These are phyloP conservation scores for Tiphia femorata DNA, from an alignment of 2,888 invertebrate species.

Conservation along the genomic window DNA sequence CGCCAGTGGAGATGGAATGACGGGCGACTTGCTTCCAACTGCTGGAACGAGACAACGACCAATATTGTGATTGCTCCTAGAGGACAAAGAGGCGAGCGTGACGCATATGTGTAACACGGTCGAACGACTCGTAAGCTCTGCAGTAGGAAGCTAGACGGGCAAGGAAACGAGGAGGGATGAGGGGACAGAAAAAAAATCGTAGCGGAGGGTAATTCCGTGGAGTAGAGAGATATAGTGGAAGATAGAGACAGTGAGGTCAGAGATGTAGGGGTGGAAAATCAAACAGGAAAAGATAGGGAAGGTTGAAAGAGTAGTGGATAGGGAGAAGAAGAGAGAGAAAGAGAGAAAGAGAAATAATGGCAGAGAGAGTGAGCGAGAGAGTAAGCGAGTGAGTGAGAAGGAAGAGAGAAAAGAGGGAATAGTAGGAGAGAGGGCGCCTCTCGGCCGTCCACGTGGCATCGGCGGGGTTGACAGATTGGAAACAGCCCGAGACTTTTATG, in stretches of 20 bases:
- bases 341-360: not conserved
- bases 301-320: too few species aligned
- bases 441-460: too few species aligned
- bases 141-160: not conserved
- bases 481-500: constrained; percentile 59
- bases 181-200: not conserved
- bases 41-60: too few species aligned
- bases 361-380: not conserved
- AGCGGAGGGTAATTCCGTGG: not conserved
- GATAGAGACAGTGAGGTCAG: not conserved
- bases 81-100: too few species aligned
- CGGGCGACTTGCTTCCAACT: too few species aligned
- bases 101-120: too few species aligned
- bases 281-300: too few species aligned
- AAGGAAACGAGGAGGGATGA: not conserved
- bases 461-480: constrained; percentile 60
- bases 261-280: too few species aligned
- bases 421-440: not conserved
- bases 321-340: not conserved
- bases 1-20: too few species aligned
- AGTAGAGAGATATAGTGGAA: not conserved
- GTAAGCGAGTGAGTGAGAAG: too few species aligned
- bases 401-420: not conserved
- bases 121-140: too few species aligned
- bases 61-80: too few species aligned